A percentile compares a stretch with the other conserved stretches of the same genome.
These are phyloP conservation scores for Bothrops jararaca DNA, from an alignment of 2,113 vertebrate genomes.

Conservation along the genomic window DNA sequence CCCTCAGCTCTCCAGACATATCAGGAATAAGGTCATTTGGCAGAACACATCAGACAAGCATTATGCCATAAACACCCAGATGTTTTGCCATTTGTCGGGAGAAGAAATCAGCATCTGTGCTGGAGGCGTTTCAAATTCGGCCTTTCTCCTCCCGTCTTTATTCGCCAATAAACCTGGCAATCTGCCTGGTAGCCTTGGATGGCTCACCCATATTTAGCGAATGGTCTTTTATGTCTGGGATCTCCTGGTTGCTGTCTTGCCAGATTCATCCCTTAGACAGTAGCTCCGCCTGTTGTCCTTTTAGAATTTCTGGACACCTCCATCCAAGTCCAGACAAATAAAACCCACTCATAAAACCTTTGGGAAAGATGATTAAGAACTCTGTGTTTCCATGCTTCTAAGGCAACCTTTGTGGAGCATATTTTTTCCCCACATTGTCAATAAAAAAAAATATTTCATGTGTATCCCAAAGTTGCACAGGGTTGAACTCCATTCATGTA, in stretches of 20 bases:
- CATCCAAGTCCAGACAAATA: neutral
- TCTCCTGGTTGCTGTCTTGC: neutral
- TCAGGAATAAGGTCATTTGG: neutral
- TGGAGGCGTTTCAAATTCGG: neutral
- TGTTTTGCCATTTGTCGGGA: neutral
- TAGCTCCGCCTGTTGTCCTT: neutral
- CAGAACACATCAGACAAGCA: neutral
- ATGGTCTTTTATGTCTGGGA: neutral
- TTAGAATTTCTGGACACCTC: neutral
- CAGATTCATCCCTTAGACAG: neutral
- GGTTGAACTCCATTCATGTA: neutral
- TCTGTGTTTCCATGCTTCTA: neutral
- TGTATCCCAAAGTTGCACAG: neutral
- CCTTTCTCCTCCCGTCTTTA: neutral
- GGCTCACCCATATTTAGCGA: neutral
- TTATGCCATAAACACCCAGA: neutral
- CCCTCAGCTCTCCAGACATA: neutral
- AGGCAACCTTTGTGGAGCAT: neutral
- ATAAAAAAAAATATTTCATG: neutral
- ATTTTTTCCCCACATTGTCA: neutral
- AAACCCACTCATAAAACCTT: neutral
- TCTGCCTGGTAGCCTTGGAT: neutral
- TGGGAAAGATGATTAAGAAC: neutral
- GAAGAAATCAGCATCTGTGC: neutral
- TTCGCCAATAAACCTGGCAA: neutral